Conservation (phyloP, 2,888 invertebrate species). For the Acleris sparsana region DNA sequence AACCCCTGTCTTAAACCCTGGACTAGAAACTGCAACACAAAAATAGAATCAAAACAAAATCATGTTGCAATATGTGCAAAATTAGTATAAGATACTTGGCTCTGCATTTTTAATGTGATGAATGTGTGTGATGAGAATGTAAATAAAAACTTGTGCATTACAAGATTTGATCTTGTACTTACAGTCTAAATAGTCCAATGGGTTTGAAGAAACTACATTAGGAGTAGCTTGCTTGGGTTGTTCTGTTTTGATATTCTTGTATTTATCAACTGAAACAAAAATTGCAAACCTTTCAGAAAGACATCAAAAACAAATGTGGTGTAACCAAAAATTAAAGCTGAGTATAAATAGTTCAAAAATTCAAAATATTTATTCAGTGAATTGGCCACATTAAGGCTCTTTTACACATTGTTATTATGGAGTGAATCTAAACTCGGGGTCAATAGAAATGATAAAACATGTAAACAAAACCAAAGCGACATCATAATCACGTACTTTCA, state of each 20-base stretch:
- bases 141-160: not conserved
- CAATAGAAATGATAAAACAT: no score
- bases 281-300: not conserved
- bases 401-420: no score
- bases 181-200: constrained; percentile 94
- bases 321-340: no score
- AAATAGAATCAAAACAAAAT: not conserved
- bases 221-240: constrained; percentile 86
- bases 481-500: no score
- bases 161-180: constrained; percentile 66
- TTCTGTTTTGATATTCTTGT: constrained; percentile 86
- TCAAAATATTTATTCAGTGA: no score
- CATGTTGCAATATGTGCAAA: no score
- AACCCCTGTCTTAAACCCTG: constrained; percentile 93
- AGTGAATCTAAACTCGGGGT: no score
- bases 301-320: not conserved
- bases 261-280: constrained; percentile 85
- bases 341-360: no score
- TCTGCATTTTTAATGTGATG: not conserved
- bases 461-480: no score
- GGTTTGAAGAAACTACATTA: constrained; percentile 90
- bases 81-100: not conserved
- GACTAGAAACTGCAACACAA: constrained; percentile 87
- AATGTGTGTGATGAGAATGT: not conserved
- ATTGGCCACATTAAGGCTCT: no score